Conservation (phyloP, 2,888 invertebrate species). For the Pycnomerus fuliginosus region DNA sequence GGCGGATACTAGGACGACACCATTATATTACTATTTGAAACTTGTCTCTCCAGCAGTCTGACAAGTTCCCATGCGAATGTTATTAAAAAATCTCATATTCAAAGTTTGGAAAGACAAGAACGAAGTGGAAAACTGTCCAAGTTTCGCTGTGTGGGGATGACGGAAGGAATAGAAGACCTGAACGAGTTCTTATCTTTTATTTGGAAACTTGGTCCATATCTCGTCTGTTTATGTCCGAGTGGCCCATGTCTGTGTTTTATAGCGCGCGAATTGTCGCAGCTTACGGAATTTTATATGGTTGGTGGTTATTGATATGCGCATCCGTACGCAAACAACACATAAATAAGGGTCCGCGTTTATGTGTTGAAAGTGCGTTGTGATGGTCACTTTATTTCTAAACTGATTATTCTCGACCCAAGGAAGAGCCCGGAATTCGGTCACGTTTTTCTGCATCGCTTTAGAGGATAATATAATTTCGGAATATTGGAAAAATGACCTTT, state of each 20-base stretch:
- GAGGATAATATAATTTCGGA: too few relatives aligned
- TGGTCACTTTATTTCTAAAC: too few relatives aligned
- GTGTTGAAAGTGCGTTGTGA: too few relatives aligned
- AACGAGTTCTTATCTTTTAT: constrained; percentile 42
- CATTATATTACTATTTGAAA: constrained; percentile 27
- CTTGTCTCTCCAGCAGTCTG: constrained; percentile 30
- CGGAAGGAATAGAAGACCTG: too few relatives aligned
- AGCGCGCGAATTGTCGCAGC: constrained; percentile 37
- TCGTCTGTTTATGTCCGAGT: constrained; percentile 40
- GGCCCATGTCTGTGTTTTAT: constrained; percentile 41
- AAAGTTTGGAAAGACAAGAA: constrained; percentile 33
- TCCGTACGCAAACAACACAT: too few relatives aligned
- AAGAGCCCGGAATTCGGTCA: too few relatives aligned
- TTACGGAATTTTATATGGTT: constrained; percentile 26
- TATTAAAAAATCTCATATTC: constrained; percentile 42
- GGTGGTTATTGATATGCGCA: constrained; percentile 27
- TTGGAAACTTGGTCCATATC: constrained; percentile 45
- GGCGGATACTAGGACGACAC: constrained; percentile 24
- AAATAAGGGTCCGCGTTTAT: too few relatives aligned
- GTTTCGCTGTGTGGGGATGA: too few relatives aligned
- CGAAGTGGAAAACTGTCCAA: constrained; percentile 37
- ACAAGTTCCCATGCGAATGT: constrained; percentile 37
- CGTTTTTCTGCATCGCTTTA: too few relatives aligned
- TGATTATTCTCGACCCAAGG: too few relatives aligned
- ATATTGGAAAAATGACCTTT: too few relatives aligned